Conservation (phyloP, 2,888 invertebrate species). For the Parnassius mnemosyne region DNA sequence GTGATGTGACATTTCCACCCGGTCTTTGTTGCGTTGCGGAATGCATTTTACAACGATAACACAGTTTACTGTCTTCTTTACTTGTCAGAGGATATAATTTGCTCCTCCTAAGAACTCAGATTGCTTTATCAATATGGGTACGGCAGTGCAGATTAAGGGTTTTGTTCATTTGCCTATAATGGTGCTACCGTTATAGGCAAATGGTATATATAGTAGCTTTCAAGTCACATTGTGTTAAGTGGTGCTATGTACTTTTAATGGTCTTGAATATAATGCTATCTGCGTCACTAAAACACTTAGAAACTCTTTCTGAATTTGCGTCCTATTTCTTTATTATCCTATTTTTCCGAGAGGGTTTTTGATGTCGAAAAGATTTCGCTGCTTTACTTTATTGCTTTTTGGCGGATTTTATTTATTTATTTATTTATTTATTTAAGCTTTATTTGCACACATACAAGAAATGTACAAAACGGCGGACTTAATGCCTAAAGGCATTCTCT, state of each 20-base stretch:
- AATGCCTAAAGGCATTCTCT: too few relatives aligned
- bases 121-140: slow-evolving; percentile 13
- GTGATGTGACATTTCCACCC: slow-evolving; percentile 33
- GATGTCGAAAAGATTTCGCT: too few relatives aligned
- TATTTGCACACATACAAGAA: too few relatives aligned
- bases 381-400: too few relatives aligned
- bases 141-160: not conserved
- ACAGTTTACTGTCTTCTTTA: slow-evolving; percentile 22
- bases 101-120: not conserved
- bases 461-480: too few relatives aligned
- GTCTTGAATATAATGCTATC: too few relatives aligned
- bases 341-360: too few relatives aligned
- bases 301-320: too few relatives aligned
- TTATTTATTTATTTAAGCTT: too few relatives aligned
- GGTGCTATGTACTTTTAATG: not conserved
- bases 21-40: slow-evolving; percentile 28
- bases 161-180: slow-evolving; percentile 1
- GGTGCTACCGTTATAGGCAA: not conserved
- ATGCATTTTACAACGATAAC: slow-evolving; percentile 29
- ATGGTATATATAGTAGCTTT: not conserved
- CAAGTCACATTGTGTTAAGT: not conserved
- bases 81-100: not conserved
- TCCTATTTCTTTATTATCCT: too few relatives aligned
- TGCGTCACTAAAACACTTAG: not conserved
- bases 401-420: too few relatives aligned